These are phyloP conservation scores for Geothlypis trichas DNA, from an alignment of 2,113 vertebrate genomes.

Conservation along the genomic window DNA sequence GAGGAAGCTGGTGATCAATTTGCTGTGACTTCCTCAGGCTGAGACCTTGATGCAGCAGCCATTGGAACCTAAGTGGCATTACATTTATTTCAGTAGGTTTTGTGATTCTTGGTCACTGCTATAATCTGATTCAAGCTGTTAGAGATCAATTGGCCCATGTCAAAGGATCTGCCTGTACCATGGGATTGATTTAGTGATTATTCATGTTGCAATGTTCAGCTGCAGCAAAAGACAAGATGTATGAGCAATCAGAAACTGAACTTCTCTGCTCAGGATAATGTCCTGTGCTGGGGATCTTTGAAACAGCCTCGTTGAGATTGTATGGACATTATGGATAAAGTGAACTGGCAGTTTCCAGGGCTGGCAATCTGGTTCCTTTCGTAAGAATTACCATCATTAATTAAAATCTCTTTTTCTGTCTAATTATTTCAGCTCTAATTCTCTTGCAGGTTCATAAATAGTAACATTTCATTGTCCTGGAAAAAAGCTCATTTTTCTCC, in stretches of 20 bases:
- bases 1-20: neutral
- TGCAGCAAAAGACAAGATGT: neutral
- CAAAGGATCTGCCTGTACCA: neutral
- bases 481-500: neutral
- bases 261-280: neutral
- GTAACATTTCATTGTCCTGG: neutral
- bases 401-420: constrained; percentile 55
- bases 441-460: constrained; percentile 62
- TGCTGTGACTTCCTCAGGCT: neutral
- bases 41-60: neutral
- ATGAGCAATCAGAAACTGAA: neutral
- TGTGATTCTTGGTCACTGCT: neutral
- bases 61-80: neutral
- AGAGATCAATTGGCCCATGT: neutral
- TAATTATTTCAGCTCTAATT: constrained; percentile 65
- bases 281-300: neutral
- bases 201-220: neutral
- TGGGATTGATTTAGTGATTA: neutral
- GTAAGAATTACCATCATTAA: constrained; percentile 51
- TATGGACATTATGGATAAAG: neutral
- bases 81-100: neutral
- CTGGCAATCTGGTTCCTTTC: constrained; percentile 35
- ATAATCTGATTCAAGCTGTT: neutral
- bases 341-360: constrained; percentile 10
- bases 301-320: neutral